A percentile compares a stretch with the other conserved stretches of the same genome.
Conservation (phyloP, 1,140 invertebrate genomes). For the Sarcophaga peregrina region DNA sequence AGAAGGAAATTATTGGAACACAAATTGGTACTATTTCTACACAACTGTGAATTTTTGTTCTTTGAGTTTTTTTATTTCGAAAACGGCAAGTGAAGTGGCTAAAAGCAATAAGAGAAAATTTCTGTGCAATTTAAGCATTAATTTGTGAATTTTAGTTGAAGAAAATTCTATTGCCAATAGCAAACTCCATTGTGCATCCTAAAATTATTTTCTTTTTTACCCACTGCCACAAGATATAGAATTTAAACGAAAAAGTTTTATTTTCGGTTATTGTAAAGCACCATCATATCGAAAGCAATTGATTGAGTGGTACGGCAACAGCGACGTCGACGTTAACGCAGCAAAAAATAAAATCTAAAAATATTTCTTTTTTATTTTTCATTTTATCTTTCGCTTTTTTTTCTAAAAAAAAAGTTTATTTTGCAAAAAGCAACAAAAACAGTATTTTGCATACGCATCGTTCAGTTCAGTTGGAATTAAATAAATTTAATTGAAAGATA, state of each 20-base stretch:
- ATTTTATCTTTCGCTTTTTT: not conserved
- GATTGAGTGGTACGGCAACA: conserved; percentile 17
- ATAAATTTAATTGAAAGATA: conserved; percentile 20
- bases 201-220: not conserved
- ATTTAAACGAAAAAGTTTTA: not conserved
- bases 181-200: not conserved
- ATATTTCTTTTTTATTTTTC: conserved; percentile 18
- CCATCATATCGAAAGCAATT: conserved; percentile 25
- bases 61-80: not conserved
- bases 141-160: not conserved
- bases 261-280: not conserved
- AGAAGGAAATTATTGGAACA: not conserved
- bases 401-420: conserved; percentile 25
- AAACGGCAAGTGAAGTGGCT: conserved; percentile 13
- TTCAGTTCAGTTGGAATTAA: conserved; percentile 19
- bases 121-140: conserved; percentile 33
- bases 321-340: conserved; percentile 16
- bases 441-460: conserved; percentile 30
- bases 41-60: not conserved
- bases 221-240: not conserved
- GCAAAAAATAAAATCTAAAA: conserved; percentile 35
- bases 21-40: not conserved
- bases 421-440: conserved; percentile 21
- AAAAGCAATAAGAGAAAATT: conserved; percentile 24
- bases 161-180: not conserved